phyloP scores from a whole-genome alignment of 2,797 vertebrate genomes.

The Neosilurus hyrtlii region DNA sequence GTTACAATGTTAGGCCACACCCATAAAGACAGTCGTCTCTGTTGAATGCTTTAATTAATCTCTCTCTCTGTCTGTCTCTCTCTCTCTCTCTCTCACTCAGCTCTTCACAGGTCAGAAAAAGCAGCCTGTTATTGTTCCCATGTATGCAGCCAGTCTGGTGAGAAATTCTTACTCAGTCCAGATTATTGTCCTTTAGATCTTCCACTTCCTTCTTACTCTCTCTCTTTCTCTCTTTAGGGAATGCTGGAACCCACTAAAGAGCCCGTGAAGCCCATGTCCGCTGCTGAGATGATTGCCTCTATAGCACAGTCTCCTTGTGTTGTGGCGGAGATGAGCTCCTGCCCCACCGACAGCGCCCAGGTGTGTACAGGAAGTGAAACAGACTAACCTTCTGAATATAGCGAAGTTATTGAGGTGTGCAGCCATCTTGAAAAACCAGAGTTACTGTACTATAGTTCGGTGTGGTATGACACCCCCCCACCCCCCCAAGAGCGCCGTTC shows the following conservation, averaged over 20 bases:
- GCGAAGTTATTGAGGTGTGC: not conserved
- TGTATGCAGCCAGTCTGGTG: slow-evolving; percentile 97
- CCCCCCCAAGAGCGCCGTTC: no score
- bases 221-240: slow-evolving; percentile 71
- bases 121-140: slow-evolving; percentile 95
- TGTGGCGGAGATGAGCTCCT: slow-evolving; percentile 78
- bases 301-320: slow-evolving; percentile 84
- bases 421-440: not conserved
- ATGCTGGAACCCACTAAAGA: slow-evolving; percentile 99
- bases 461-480: not conserved
- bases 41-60: not conserved
- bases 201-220: not conserved
- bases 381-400: not conserved
- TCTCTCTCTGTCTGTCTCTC: not conserved
- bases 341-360: slow-evolving; percentile 83
- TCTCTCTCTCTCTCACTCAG: slow-evolving; percentile 62
- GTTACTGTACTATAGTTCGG: not conserved
- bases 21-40: not conserved
- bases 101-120: slow-evolving; percentile 98
- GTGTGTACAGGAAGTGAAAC: slow-evolving; percentile 64
- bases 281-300: slow-evolving; percentile 96
- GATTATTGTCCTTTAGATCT: not conserved
- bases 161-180: slow-evolving; percentile 57
- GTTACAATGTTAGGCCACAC: not conserved
- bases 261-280: slow-evolving; percentile 92